Conservation (phyloP, 2,797 vertebrate genomes). For the Chelonia mydas region DNA sequence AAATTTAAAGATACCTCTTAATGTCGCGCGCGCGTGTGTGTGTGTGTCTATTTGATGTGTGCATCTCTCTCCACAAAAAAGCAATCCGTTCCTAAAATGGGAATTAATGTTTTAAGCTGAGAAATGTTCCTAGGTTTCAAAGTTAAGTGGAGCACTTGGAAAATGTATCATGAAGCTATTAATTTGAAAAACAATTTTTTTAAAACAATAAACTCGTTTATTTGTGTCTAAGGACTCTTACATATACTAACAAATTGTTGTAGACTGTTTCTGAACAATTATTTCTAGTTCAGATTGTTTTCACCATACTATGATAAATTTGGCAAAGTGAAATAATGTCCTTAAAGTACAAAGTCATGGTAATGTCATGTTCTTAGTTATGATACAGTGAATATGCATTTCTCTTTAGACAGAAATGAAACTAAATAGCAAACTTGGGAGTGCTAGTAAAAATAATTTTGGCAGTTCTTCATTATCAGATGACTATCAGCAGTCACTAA, state of each 20-base stretch:
- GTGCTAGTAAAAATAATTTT: not conserved
- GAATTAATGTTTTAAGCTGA: not conserved
- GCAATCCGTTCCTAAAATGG: not conserved
- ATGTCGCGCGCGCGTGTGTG: too few species aligned
- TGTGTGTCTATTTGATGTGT: too few species aligned
- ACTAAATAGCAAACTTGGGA: slow-evolving; percentile 41
- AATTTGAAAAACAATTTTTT: not conserved
- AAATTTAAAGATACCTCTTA: not conserved
- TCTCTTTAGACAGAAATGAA: slow-evolving; percentile 18
- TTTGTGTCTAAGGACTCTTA: not conserved
- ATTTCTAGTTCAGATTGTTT: slow-evolving; percentile 3
- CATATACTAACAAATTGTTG: not conserved
- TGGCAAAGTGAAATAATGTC: slow-evolving; percentile 41
- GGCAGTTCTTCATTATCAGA: not conserved
- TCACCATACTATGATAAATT: not conserved
- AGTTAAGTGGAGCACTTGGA: too few species aligned
- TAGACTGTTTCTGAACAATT: not conserved
- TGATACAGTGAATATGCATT: slow-evolving; percentile 14
- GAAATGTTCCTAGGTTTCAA: not conserved
- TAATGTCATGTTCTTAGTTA: not conserved
- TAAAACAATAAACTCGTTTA: not conserved
- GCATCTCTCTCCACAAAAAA: too few species aligned
- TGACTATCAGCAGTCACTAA: not conserved
- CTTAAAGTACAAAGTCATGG: slow-evolving; percentile 39
- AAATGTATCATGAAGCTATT: not conserved